phyloP scores from a whole-genome alignment of 2,888 invertebrate species.

The Drepanosiphum platanoidis region DNA sequence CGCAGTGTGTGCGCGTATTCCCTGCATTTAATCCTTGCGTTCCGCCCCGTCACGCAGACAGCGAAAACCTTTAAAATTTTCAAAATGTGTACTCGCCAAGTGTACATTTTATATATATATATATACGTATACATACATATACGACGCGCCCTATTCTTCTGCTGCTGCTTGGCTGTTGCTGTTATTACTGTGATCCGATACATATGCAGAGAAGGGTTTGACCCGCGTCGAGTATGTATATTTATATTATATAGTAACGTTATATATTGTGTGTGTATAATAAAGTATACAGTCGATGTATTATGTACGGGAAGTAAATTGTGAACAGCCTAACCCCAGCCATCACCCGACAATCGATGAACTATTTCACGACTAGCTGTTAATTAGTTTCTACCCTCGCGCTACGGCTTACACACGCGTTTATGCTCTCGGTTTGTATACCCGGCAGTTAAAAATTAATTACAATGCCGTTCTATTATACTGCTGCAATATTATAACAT shows the following conservation, averaged over 20 bases:
- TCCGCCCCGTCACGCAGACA: neutral
- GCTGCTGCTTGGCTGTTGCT: neutral
- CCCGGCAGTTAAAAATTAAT: neutral
- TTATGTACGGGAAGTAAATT: conserved; percentile 8
- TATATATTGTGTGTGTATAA: neutral
- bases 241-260: neutral
- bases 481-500: neutral
- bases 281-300: neutral
- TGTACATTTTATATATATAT: no score
- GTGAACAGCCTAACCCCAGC: conserved; percentile 11
- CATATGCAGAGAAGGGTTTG: neutral
- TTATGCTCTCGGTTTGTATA: neutral
- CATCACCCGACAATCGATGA: neutral
- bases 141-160: neutral
- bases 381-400: neutral
- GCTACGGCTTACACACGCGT: neutral
- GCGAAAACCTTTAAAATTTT: conserved; percentile 44
- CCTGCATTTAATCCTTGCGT: conserved; percentile 39
- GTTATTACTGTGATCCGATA: conserved; percentile 19
- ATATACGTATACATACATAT: no score
- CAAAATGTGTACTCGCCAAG: conserved; percentile 8
- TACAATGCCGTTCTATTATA: neutral
- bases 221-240: neutral
- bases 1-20: neutral
- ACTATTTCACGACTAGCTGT: conserved; percentile 6